phyloP scores from a whole-genome alignment of 2,888 invertebrate species.

The Galeopsomyia nigrocyanea region DNA sequence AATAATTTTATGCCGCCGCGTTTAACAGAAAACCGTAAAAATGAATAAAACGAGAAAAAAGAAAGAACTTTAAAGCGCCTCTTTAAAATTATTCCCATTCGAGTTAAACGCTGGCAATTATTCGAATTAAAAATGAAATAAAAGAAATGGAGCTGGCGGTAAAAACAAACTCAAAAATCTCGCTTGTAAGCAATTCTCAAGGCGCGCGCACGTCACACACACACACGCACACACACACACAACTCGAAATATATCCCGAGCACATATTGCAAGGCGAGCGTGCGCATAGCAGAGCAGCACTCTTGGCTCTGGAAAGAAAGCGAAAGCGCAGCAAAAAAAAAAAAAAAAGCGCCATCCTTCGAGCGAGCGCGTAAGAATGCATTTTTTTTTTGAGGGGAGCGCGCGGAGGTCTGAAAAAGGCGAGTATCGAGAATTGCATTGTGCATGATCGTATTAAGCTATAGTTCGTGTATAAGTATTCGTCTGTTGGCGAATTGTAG shows the following conservation, averaged over 20 bases:
- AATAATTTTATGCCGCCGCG: too few species aligned
- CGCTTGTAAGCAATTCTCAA: too few species aligned
- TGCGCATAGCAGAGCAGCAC: not conserved
- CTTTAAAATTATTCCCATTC: too few species aligned
- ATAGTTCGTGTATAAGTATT: constrained; percentile 10
- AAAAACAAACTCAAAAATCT: not conserved
- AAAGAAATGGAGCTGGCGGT: not conserved
- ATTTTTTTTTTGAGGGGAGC: constrained; percentile 27
- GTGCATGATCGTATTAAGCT: constrained; percentile 45
- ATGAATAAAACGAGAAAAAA: too few species aligned
- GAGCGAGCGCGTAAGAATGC: constrained; percentile 34
- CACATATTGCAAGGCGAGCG: not conserved
- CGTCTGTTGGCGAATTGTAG: not conserved
- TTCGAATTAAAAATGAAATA: constrained; percentile 2
- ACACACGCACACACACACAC: too few species aligned
- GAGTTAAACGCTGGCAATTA: not conserved
- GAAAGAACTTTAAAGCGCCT: too few species aligned
- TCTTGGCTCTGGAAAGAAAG: not conserved
- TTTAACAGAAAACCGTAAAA: too few species aligned
- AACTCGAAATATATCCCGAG: too few species aligned
- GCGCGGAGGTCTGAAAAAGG: constrained; percentile 15
- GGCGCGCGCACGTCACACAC: too few species aligned
- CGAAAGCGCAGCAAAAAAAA: not conserved
- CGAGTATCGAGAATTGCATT: constrained; percentile 42
- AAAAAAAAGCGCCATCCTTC: constrained; percentile 24